Base-by-base conservation (phyloP, 2,113 vertebrate genomes). In the Numenius arquata region DNA sequence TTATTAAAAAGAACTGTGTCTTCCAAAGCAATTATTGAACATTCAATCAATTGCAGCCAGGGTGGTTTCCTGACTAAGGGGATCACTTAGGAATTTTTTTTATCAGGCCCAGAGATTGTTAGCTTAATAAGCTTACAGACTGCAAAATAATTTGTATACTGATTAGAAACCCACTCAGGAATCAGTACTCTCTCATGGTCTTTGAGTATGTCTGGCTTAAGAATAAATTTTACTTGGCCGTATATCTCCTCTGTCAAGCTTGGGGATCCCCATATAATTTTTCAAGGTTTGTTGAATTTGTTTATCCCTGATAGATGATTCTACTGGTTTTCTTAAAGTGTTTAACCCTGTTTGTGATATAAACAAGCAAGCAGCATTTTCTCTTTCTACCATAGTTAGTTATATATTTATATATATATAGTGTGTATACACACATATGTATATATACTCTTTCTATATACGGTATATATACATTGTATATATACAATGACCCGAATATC, bases 381-480 rank as follows among this genome's bases (percentile, higher is more conserved):
- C 26, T 72, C 9, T 47, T 8, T 67, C 17, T 65, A 32, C 32
- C 4, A 9, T 13, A 18, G 9, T n/a, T 19, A 27, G 9, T 34
- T 74, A 34, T 15, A 7, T 15, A 53, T 48, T 74, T 52, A 38
- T 11, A 19, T 48, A 32, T 56, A 17, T 43, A 32, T 5, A 27
- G 8, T n/a, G 1, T 58, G 12, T 17, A 4, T 43, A 32, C 16
- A 48, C 29, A 45, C 3, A 36, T 27, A 23, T 3, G 4, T 36
- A 32, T 19, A 43, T 53, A 36, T 12, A 32, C 5, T 15, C 6
- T 32, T 1, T 59, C 4, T 47, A 3, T 26, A 19, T 25, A 55
- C 2, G 1, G 2, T 19, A 6, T 19, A 30, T 32, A 41, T 18
- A 9, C 6, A 17, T 5, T 3, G 6, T 18, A 30, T 36, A 74